Evolutionary conservation across 2,888 invertebrate genomes (phyloP).

Genomic region (Argyra leucocephala): DNA sequence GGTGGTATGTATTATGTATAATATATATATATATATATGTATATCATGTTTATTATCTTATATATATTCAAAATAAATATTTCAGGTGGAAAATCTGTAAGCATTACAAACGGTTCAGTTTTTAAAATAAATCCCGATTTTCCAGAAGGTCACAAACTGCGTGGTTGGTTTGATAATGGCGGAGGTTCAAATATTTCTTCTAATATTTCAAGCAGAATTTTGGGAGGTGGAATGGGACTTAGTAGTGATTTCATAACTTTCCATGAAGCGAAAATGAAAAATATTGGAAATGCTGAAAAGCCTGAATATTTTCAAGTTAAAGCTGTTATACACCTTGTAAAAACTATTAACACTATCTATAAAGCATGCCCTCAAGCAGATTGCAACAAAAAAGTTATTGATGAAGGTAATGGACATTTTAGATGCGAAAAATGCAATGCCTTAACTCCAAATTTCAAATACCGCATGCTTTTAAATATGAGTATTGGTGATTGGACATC

Average conservation of each 20-base stretch:
- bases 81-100: conserved; percentile 61
- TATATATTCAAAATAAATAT: not conserved
- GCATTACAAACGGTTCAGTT: conserved; percentile 51
- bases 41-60: not conserved
- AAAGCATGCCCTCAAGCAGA: conserved; percentile 79
- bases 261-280: conserved; percentile 59
- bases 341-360: conserved; percentile 77
- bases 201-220: conserved; percentile 56
- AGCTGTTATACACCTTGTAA: conserved; percentile 68
- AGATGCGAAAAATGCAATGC: conserved; percentile 91
- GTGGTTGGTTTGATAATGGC: conserved; percentile 85
- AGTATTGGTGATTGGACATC: conserved; percentile 80
- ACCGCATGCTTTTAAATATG: conserved; percentile 71
- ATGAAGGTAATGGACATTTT: conserved; percentile 76
- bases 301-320: conserved; percentile 74
- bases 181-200: conserved; percentile 54
- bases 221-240: conserved; percentile 36
- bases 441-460: conserved; percentile 76
- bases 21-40: too few species aligned
- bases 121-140: conserved; percentile 82
- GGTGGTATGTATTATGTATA: conserved; percentile 29
- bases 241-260: conserved; percentile 66
- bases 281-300: conserved; percentile 64
- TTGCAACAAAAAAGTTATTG: conserved; percentile 92
- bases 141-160: conserved; percentile 70